Evolutionary conservation across 2,797 vertebrate species (phyloP), one percentile per base, ranked within the genome.

Genomic region (Basileuterus tristriatus): DNA sequence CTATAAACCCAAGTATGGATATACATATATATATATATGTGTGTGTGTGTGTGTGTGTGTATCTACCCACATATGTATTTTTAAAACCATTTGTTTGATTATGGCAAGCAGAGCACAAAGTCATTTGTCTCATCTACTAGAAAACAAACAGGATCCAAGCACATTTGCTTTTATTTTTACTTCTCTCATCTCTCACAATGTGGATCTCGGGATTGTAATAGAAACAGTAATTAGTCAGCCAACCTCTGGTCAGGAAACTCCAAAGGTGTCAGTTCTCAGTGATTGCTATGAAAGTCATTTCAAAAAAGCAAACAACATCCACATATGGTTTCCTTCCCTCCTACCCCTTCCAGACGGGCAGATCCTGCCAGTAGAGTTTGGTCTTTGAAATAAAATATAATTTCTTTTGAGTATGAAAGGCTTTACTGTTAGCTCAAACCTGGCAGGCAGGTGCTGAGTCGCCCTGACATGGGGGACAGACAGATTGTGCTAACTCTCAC

Each of bases 191-290:
- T 20, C 41, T 67, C 60, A 50, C 5, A 3, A 85, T 50, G 60
- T n/a, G 59, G 32, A 62, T 65, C 67, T 82, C 59, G 44, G 80
- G 41, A 93, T 3, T 1, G 10, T 39, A 87, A 87, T 1, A 79
- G 59, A 86, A 93, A 86, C 47, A 83, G 67, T 63, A 95, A 96
- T 79, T 84, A 94, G 39, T 22, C 76, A 75, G n/a, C 9, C 72
- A 93, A 0, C 58, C 58, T 58, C 58, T 86, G 69, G 36, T 47
- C 82, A 86, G 76, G 70, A 56, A 81, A 37, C 22, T 81, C 44
- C 27, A 19, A 43, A 64, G 32, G 46, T 67, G 34, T 67, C 85
- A 82, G 21, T 59, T 82, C 63, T 60, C 77, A 49, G 30, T 11
- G 24, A 63, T 0, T 52, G 44, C 72, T 44, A 79, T 52, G 52